These are phyloP conservation scores for Cistogaster globosa DNA, from an alignment of 2,888 invertebrate species.

Conservation along the genomic window DNA sequence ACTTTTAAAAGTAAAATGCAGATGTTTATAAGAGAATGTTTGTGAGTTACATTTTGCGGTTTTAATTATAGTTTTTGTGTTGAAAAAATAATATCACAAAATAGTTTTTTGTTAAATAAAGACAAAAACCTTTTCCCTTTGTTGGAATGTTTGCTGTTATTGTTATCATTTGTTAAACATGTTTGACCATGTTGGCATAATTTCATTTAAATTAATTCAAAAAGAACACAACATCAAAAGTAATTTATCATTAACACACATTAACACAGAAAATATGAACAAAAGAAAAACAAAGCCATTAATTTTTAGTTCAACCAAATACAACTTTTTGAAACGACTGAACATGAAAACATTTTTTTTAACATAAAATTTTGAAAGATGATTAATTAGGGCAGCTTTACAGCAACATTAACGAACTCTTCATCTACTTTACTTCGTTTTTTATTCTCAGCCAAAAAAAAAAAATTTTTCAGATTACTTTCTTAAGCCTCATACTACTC, in stretches of 20 bases:
- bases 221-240: conserved; percentile 9
- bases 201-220: conserved; percentile 53
- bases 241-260: conserved; percentile 45
- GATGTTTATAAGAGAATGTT: not conserved
- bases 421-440: no score
- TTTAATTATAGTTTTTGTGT: not conserved
- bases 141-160: conserved; percentile 27
- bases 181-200: conserved; percentile 55
- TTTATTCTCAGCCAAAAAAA: no score
- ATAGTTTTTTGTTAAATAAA: not conserved
- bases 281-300: not conserved
- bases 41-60: no score
- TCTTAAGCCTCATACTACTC: no score
- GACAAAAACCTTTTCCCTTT: not conserved
- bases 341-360: no score
- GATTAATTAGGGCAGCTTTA: no score
- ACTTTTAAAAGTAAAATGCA: not conserved
- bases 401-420: no score
- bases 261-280: not conserved
- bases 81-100: not conserved
- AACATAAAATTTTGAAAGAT: no score
- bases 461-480: no score
- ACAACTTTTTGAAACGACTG: no score
- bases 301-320: not conserved
- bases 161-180: conserved; percentile 49